A percentile compares a stretch with the other conserved stretches of the same genome.
These are phyloP conservation scores for Otis tarda DNA, from an alignment of 2,113 vertebrate species.

Conservation along the genomic window DNA sequence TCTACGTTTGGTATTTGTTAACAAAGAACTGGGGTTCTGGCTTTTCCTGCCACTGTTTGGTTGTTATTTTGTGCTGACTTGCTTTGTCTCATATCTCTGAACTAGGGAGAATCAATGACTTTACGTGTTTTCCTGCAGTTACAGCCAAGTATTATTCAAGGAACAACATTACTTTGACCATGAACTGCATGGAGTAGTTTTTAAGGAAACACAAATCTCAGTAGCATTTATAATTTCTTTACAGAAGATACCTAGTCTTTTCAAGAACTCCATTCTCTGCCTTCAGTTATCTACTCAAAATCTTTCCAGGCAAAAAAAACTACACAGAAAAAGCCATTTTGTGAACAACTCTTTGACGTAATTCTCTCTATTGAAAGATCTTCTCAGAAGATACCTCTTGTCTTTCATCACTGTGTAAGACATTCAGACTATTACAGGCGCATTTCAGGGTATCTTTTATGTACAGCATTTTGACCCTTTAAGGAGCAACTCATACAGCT, in stretches of 20 bases:
- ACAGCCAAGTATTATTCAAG: neutral
- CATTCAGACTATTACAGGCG: neutral
- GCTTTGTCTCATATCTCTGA: neutral
- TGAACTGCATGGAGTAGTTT: neutral
- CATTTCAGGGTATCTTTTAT: neutral
- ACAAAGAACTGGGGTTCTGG: neutral
- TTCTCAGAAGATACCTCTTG: neutral
- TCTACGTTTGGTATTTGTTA: fast-evolving
- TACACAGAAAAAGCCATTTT: neutral
- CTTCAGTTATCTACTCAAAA: neutral
- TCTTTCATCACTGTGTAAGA: neutral
- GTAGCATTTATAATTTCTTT: neutral
- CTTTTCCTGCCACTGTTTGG: neutral
- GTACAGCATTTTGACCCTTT: neutral
- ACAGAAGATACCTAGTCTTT: neutral
- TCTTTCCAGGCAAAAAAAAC: neutral
- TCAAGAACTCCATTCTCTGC: neutral
- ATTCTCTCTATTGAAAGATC: neutral
- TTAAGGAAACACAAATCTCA: neutral
- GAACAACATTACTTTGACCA: neutral
- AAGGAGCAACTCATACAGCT: neutral
- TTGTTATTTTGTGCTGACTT: neutral
- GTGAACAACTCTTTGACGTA: neutral
- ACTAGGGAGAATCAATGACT: neutral
- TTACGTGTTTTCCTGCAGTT: neutral